These are phyloP conservation scores for Stenchaetothrips biformis DNA, from an alignment of 2,888 invertebrate species.

Conservation along the genomic window DNA sequence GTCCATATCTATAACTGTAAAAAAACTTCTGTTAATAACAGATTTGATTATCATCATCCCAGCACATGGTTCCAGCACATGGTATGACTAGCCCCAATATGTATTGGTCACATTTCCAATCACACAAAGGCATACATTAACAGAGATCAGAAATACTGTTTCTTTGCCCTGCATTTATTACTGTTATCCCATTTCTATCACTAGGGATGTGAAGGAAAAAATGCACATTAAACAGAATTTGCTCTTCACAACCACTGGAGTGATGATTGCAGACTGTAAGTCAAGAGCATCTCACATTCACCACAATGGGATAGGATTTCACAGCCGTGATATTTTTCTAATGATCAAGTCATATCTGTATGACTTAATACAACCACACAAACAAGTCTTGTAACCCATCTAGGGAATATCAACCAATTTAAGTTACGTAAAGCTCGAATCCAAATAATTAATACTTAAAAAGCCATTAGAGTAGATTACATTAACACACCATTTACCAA, in stretches of 20 bases:
- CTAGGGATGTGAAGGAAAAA: background rate
- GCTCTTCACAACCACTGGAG: background rate
- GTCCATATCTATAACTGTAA: background rate
- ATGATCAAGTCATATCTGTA: background rate
- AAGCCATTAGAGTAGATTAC: background rate
- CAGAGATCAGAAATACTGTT: background rate
- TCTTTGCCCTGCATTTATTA: background rate
- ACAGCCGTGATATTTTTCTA: background rate
- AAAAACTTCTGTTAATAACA: background rate
- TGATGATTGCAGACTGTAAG: background rate
- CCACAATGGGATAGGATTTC: background rate
- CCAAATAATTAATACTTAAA: background rate
- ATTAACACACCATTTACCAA: background rate
- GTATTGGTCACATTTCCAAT: background rate
- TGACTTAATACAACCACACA: background rate
- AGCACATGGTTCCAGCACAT: background rate
- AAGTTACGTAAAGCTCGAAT: background rate
- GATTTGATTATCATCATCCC: background rate
- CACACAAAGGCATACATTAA: background rate
- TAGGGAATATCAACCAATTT: background rate
- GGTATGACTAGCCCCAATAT: conserved; percentile 1
- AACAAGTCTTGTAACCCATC: background rate
- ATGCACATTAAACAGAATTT: background rate
- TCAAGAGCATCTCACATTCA: background rate
- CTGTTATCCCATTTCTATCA: background rate